Percentiles rank a stretch among this genome's conserved stretches.
phyloP scores from a whole-genome alignment of 2,888 invertebrate genomes.

The Aspidiotus rigidus region DNA sequence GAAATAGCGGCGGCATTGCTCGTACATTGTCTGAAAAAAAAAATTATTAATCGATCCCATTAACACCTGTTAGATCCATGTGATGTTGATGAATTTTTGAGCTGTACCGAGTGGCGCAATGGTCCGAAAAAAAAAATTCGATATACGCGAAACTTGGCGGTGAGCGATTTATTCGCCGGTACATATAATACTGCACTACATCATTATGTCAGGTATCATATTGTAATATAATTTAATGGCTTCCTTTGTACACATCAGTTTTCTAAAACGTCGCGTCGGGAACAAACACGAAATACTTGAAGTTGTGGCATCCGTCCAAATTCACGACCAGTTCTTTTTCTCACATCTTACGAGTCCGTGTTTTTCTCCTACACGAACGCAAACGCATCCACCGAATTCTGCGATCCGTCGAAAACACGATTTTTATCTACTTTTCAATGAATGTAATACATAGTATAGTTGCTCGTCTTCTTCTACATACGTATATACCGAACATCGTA shows the following conservation, averaged over 20 bases:
- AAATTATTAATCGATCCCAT: slow-evolving; percentile 2
- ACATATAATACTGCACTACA: neutral
- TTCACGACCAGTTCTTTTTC: slow-evolving; percentile 1
- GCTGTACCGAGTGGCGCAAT: neutral
- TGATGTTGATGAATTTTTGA: neutral
- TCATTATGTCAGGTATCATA: slow-evolving; percentile 2
- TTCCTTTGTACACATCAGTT: neutral
- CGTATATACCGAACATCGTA: neutral
- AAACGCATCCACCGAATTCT: neutral
- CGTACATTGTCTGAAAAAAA: neutral
- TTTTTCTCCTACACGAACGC: too few species aligned
- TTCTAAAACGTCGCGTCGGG: neutral
- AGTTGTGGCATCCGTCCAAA: slow-evolving; percentile 1
- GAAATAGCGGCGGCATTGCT: neutral
- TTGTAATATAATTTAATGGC: neutral
- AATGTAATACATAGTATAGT: neutral
- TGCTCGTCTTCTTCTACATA: neutral
- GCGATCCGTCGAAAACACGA: neutral
- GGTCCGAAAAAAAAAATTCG: neutral
- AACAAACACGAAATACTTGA: neutral
- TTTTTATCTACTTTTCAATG: slow-evolving; percentile 2
- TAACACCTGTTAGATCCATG: neutral
- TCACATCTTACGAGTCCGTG: neutral
- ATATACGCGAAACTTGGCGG: neutral
- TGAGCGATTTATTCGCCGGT: neutral